Percentiles rank a stretch among this genome's conserved stretches.
Conservation (phyloP, 2,797 vertebrate species). For the Gephyroberyx darwinii region DNA sequence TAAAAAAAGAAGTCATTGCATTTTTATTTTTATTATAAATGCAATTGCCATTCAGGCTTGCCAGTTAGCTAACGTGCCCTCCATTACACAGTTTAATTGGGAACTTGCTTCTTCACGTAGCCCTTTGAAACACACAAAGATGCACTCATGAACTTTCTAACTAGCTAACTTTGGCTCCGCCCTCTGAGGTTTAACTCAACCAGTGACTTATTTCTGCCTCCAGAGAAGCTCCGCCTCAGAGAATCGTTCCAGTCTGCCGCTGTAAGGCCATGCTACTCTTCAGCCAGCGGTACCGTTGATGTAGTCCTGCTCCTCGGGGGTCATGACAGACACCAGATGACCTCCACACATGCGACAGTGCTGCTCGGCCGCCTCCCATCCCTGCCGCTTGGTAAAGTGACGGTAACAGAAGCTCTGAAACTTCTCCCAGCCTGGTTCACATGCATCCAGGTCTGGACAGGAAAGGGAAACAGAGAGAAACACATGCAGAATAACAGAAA, state of each 20-base stretch:
- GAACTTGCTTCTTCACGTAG: no score
- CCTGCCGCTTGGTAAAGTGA: slow-evolving; percentile 87
- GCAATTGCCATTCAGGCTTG: neutral
- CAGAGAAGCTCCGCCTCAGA: neutral
- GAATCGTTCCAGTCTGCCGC: no score
- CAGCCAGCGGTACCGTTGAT: slow-evolving; percentile 83
- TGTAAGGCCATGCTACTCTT: neutral
- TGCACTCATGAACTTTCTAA: no score
- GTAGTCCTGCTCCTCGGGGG: slow-evolving; percentile 91
- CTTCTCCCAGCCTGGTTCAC: slow-evolving; percentile 88
- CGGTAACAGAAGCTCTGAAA: slow-evolving; percentile 93
- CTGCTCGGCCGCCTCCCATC: slow-evolving; percentile 92
- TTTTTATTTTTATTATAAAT: no score
- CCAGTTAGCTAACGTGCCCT: neutral
- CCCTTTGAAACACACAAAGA: no score
- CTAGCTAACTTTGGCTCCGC: no score
- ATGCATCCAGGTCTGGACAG: slow-evolving; percentile 82
- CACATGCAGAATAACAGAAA: neutral
- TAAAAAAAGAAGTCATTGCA: no score
- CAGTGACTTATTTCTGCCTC: no score
- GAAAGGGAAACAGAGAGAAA: neutral
- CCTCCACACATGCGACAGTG: slow-evolving; percentile 87
- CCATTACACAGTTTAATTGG: no score
- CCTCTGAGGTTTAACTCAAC: no score
- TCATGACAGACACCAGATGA: slow-evolving; percentile 90